Percentiles rank a stretch among this genome's conserved stretches.
Evolutionary conservation across 64 coral and sea anemone species (phyloP).

Genomic region (Acropora tenuis): DNA sequence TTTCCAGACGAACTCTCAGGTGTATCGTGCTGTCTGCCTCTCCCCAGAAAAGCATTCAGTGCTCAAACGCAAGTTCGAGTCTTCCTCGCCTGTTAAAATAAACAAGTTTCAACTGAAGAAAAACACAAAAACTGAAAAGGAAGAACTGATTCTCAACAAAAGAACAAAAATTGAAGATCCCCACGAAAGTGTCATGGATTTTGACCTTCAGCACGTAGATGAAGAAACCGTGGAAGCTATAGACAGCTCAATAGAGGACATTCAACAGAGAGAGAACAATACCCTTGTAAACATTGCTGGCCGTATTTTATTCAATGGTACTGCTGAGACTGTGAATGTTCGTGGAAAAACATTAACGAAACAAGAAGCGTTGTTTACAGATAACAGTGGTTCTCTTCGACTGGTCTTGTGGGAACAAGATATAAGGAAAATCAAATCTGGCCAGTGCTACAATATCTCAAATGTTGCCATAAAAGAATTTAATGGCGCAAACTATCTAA

Average conservation of each 20-base stretch:
- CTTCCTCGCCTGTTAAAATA: constrained; percentile 61
- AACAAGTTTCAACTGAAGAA: constrained; percentile 64
- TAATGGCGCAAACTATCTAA: constrained; percentile 38
- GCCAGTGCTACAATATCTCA: constrained; percentile 16
- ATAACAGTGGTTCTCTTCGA: constrained; percentile 14
- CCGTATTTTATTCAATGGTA: not conserved
- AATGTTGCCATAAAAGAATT: constrained; percentile 54
- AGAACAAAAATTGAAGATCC: constrained; percentile 61
- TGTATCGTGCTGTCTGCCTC: constrained; percentile 66
- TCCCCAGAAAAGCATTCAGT: constrained; percentile 64
- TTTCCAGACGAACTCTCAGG: constrained; percentile 51
- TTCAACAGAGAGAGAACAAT: not conserved
- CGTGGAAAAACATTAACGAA: constrained; percentile 1
- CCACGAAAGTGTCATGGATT: constrained; percentile 29
- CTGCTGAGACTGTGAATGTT: not conserved
- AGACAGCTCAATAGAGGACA: not conserved
- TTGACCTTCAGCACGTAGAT: constrained; percentile 23
- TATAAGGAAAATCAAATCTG: constrained; percentile 27
- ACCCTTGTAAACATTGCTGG: constrained; percentile 25
- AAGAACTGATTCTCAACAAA: constrained; percentile 70
- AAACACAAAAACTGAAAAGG: constrained; percentile 48
- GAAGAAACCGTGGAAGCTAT: constrained; percentile 4
- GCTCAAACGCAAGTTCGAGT: constrained; percentile 55
- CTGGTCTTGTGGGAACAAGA: constrained; percentile 61
- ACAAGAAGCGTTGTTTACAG: constrained; percentile 29